These are phyloP conservation scores for Platycheirus albimanus DNA, from an alignment of 2,888 invertebrate genomes.

Conservation along the genomic window DNA sequence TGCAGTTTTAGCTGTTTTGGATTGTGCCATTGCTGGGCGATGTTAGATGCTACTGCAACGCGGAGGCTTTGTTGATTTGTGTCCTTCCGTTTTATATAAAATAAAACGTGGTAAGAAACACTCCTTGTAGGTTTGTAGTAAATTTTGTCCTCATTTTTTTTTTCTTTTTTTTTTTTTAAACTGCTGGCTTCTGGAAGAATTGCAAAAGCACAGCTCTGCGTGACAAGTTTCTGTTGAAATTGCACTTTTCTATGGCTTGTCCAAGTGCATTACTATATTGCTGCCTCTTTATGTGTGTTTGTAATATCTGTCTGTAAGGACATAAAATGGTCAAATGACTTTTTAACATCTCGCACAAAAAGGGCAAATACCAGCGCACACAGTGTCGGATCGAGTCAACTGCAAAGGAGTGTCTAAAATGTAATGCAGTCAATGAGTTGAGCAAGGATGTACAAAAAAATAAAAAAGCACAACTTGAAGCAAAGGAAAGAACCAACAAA, in stretches of 20 bases:
- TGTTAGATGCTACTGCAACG: neutral
- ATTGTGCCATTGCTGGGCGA: neutral
- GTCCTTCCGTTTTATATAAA: slow-evolving; percentile 47
- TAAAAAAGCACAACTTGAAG: too few species aligned
- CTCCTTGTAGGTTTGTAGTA: neutral
- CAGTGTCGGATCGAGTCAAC: slow-evolving; percentile 30
- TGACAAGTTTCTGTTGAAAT: slow-evolving; percentile 54
- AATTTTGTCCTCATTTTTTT: slow-evolving; percentile 17
- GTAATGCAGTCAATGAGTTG: slow-evolving; percentile 30
- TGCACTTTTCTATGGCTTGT: slow-evolving; percentile 25
- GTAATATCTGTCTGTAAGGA: slow-evolving; percentile 54
- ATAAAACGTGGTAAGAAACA: slow-evolving; percentile 17
- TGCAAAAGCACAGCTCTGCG: slow-evolving; percentile 21
- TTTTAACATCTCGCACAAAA: slow-evolving; percentile 57
- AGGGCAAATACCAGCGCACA: slow-evolving; percentile 24
- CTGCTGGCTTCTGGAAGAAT: too few species aligned
- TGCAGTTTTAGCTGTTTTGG: neutral
- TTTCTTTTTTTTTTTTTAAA: too few species aligned
- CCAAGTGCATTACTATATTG: slow-evolving; percentile 43
- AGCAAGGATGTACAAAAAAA: too few species aligned
- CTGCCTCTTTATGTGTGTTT: slow-evolving; percentile 20
- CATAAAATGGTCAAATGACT: slow-evolving; percentile 72
- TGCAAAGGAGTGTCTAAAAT: slow-evolving; percentile 44
- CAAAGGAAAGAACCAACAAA: slow-evolving; percentile 27
- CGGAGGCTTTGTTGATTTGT: slow-evolving; percentile 40